Conservation (phyloP, 2,888 invertebrate genomes). For the Papilio protenor region DNA sequence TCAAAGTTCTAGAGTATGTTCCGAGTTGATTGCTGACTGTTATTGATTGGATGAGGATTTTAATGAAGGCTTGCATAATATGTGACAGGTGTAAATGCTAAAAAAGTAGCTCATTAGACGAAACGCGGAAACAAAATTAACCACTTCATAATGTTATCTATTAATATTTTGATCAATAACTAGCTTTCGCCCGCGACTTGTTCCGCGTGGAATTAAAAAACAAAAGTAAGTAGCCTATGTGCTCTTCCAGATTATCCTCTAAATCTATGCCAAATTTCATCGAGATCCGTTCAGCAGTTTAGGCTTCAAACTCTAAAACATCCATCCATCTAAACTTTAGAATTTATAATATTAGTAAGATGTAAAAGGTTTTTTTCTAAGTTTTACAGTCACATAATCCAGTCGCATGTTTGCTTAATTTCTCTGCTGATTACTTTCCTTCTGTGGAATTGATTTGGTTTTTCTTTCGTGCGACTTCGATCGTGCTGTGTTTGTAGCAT, state of each 20-base stretch:
- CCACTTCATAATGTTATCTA: not conserved
- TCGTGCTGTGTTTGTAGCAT: not conserved
- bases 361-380: not conserved
- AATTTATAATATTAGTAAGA: not conserved
- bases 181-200: too few species aligned
- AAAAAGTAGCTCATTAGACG: not conserved
- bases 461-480: not conserved
- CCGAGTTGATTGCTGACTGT: slow-evolving; percentile 8
- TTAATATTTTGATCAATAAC: too few species aligned
- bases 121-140: not conserved
- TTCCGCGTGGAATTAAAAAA: too few species aligned
- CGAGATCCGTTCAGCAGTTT: too few species aligned
- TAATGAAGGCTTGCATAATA: not conserved
- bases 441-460: slow-evolving; percentile 7
- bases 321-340: not conserved
- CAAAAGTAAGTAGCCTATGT: too few species aligned
- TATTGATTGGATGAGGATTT: slow-evolving; percentile 17
- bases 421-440: slow-evolving; percentile 5
- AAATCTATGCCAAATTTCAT: too few species aligned
- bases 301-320: too few species aligned
- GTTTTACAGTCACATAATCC: not conserved
- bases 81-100: not conserved
- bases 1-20: slow-evolving; percentile 24
- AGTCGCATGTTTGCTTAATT: slow-evolving; percentile 15
- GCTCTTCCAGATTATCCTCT: too few species aligned